Conservation (phyloP, 2,113 vertebrate genomes). For the Gasterosteus nipponicus region DNA sequence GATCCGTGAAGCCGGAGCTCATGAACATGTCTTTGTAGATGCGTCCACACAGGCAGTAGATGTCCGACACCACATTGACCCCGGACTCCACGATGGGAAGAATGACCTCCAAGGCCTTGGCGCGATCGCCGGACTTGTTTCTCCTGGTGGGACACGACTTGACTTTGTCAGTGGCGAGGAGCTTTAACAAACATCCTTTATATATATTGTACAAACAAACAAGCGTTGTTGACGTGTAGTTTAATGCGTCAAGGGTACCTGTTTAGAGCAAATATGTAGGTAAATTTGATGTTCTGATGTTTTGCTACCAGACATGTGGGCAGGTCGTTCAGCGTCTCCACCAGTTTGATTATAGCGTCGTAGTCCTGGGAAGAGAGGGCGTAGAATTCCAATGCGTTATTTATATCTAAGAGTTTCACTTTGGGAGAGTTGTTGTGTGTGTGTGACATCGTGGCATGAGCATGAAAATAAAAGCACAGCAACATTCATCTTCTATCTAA, state of each 20-base stretch:
- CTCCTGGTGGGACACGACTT: conserved; percentile 76
- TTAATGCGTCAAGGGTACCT: conserved; percentile 74
- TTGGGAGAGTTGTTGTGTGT: not conserved
- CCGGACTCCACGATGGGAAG: conserved; percentile 81
- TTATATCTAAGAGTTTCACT: not conserved
- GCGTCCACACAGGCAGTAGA: conserved; percentile 91
- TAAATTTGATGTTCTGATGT: conserved; percentile 90
- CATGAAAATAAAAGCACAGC: not conserved
- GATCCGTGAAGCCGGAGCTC: conserved; percentile 83
- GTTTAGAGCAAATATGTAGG: conserved; percentile 92
- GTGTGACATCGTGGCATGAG: not conserved
- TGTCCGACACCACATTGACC: conserved; percentile 82
- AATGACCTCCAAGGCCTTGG: conserved; percentile 86
- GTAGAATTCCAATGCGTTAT: conserved; percentile 45
- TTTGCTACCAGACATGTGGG: conserved; percentile 84
- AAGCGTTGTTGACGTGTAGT: not conserved
- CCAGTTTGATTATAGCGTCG: conserved; percentile 86
- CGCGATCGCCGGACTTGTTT: conserved; percentile 86
- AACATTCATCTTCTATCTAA: not conserved
- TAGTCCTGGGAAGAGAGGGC: conserved; percentile 83
- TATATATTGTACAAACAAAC: not conserved
- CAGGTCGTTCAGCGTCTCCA: conserved; percentile 87
- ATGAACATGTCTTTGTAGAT: conserved; percentile 95
- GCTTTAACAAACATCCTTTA: not conserved
- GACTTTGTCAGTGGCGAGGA: not conserved